Evolutionary conservation across 2,888 invertebrate species (phyloP).

Genomic region (Drosophila diplacantha): DNA sequence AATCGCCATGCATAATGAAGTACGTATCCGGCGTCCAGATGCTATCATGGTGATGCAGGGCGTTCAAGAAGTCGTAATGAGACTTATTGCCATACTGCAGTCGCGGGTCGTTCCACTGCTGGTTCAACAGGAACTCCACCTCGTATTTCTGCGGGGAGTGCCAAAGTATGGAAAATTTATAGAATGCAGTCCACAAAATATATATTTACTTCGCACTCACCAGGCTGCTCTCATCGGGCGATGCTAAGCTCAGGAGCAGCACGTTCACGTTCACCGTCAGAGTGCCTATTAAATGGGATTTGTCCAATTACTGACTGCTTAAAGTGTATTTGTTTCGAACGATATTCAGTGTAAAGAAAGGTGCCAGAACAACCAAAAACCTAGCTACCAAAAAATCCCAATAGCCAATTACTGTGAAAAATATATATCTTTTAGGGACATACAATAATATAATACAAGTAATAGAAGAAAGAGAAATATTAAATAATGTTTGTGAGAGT

Average conservation of each 20-base stretch:
- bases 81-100: slow-evolving; percentile 92
- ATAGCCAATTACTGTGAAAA: background rate
- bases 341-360: background rate
- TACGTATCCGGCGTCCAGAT: slow-evolving; percentile 97
- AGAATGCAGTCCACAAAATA: slow-evolving; percentile 3
- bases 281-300: slow-evolving; percentile 82
- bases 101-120: slow-evolving; percentile 95
- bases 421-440: background rate
- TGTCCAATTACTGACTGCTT: background rate
- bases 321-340: background rate
- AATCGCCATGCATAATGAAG: slow-evolving; percentile 97
- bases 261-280: slow-evolving; percentile 96
- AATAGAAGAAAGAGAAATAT: background rate
- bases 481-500: background rate
- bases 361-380: slow-evolving; percentile 13
- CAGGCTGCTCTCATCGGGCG: slow-evolving; percentile 97
- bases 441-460: background rate
- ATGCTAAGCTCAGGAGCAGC: slow-evolving; percentile 93
- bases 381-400: slow-evolving; percentile 2
- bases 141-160: slow-evolving; percentile 90
- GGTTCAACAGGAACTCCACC: slow-evolving; percentile 94
- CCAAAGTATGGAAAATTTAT: background rate
- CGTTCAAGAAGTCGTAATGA: slow-evolving; percentile 92
- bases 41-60: slow-evolving; percentile 93
- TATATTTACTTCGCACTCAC: slow-evolving; percentile 81